phyloP scores from a whole-genome alignment of 2,888 invertebrate species.

The Scaptomyza reducta region DNA sequence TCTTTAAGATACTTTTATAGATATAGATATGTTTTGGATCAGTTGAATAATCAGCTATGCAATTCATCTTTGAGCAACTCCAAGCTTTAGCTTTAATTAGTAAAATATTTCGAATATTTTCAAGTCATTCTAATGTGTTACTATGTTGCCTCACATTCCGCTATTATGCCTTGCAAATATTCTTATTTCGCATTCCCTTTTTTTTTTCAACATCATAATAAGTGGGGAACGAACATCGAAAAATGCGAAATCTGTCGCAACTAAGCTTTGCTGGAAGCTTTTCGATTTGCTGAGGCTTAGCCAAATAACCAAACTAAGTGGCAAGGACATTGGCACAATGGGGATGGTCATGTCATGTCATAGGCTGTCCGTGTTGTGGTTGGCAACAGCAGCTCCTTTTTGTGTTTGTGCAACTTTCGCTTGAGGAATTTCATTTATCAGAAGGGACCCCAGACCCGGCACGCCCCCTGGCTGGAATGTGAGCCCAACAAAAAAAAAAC shows the following conservation, averaged over 20 bases:
- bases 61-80: too few species aligned
- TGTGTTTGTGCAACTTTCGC: slow-evolving; percentile 36
- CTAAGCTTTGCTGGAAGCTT: slow-evolving; percentile 46
- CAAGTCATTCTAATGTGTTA: too few species aligned
- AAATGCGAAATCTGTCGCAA: slow-evolving; percentile 40
- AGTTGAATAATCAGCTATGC: too few species aligned
- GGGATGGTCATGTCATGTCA: neutral
- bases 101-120: too few species aligned
- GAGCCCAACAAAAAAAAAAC: neutral
- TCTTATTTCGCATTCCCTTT: neutral
- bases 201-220: neutral
- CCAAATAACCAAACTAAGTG: slow-evolving; percentile 6
- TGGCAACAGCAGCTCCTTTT: slow-evolving; percentile 21
- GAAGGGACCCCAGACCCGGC: slow-evolving; percentile 8
- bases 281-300: slow-evolving; percentile 55
- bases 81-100: too few species aligned
- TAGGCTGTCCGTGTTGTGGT: neutral
- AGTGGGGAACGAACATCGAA: neutral
- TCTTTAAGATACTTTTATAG: too few species aligned
- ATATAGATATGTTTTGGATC: too few species aligned
- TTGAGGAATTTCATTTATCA: slow-evolving; percentile 71
- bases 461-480: slow-evolving; percentile 25
- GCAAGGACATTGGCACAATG: neutral
- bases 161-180: neutral
- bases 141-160: neutral